Evolutionary conservation across 2,113 vertebrate genomes (phyloP).

Genomic region (Lathamus discolor): DNA sequence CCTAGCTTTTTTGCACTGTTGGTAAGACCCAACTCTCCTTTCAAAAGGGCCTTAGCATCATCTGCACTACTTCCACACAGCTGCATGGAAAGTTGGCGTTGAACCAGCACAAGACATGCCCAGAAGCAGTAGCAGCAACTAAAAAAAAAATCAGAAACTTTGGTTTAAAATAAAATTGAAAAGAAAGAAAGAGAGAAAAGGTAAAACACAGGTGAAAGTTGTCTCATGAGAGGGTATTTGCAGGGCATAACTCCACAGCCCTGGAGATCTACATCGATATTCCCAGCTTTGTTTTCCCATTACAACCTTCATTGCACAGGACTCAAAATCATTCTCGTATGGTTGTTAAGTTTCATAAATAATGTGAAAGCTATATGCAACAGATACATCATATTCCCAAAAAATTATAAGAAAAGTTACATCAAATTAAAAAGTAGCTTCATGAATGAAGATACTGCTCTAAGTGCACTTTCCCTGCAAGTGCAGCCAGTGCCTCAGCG

Average conservation of each 20-base stretch:
- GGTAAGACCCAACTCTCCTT: constrained; percentile 22
- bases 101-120: constrained; percentile 14
- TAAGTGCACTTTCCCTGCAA: constrained; percentile 92
- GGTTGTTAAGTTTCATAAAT: constrained; percentile 84
- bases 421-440: constrained; percentile 89
- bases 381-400: constrained; percentile 75
- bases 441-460: constrained; percentile 82
- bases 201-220: constrained; percentile 62
- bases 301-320: constrained; percentile 76
- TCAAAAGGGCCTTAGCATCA: neutral
- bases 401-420: constrained; percentile 81
- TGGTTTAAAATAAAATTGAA: constrained; percentile 69
- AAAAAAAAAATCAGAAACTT: constrained; percentile 61
- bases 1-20: neutral
- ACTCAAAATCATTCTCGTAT: constrained; percentile 76
- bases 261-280: constrained; percentile 44
- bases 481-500: constrained; percentile 84
- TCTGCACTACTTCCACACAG: constrained; percentile 2
- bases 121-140: constrained; percentile 70
- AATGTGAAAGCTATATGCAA: constrained; percentile 82
- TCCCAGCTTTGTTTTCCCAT: constrained; percentile 71
- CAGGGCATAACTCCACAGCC: constrained; percentile 57
- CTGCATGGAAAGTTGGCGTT: neutral
- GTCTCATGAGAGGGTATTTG: constrained; percentile 47
- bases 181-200: constrained; percentile 46